Base-by-base conservation (phyloP, 2,797 vertebrate genomes). In the Paratrypauchen microcephalus region DNA sequence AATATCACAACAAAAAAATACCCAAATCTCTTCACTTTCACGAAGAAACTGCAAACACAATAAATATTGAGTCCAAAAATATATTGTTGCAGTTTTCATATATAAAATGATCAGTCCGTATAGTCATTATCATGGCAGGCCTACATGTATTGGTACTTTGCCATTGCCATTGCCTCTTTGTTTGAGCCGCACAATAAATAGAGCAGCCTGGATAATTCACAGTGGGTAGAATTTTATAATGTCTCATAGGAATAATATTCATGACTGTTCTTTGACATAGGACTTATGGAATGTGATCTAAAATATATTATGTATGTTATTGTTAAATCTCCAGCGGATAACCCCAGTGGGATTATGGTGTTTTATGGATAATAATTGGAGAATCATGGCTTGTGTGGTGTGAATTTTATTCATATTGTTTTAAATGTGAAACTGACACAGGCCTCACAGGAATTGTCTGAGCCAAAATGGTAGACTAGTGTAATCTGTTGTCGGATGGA, bases 191-290 rank as follows among this genome's bases (percentile, higher is more conserved):
- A 64, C 54, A 2, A 59, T 67, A 70, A 77, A 63, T 80, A 81
- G 73, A 80, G 80, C 73, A 69, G 76, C 73, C 60, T 68, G 18
- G 70, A 52, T 62, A 68, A 71, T 52, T 77, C 79, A 59, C 86
- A 74, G 75, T 61, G 26, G 80, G 80, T 36, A 24, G 50, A 56
- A 56, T 72, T 78, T 83, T 76, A 70, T 70, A 72, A 74, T 54
- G 73, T 72, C 74, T 80, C 81, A 79, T 39, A 61, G 19, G 23
- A 61, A 41, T 41, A 32, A 41, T 39, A 41, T 39, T 39, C 32
- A 61, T 39, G 32, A 36, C 59, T 47, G 6, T 64, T 64, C 39
- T 24, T 45, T 63, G 61, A 63, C 61, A 47, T 63, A 24, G 2
- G 23, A 6, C 23, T 47, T 16, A 26, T 41, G 41, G 6, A 64